A percentile compares a stretch with the other conserved stretches of the same genome.
Evolutionary conservation across 2,113 vertebrate genomes (phyloP).

Genomic region (Aspidoscelis tigris): DNA sequence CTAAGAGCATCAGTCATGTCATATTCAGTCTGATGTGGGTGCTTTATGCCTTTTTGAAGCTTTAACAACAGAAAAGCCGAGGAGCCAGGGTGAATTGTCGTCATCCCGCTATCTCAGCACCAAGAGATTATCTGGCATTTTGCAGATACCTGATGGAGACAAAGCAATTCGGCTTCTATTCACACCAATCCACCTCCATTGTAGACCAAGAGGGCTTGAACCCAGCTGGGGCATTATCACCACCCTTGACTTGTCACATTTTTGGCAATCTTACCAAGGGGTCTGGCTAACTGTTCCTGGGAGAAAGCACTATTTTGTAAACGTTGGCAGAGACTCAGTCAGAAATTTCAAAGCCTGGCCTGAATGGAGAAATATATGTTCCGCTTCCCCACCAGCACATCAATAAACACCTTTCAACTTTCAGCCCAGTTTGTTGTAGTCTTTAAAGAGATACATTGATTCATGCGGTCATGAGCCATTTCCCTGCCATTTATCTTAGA

Average conservation of each 20-base stretch:
- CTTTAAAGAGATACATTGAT: conserved; percentile 56
- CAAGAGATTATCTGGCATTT: neutral
- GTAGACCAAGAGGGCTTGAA: neutral
- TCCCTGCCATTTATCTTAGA: conserved; percentile 51
- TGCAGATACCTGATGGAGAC: no score
- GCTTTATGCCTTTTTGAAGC: conserved; percentile 24
- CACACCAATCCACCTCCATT: neutral
- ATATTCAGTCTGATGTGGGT: conserved; percentile 50
- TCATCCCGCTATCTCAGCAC: neutral
- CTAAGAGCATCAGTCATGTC: no score
- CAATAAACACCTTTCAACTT: conserved; percentile 64
- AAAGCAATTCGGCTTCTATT: neutral
- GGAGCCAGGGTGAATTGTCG: conserved; percentile 3
- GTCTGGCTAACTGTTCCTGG: conserved; percentile 14
- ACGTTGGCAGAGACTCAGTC: conserved; percentile 41
- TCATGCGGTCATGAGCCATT: conserved; percentile 42
- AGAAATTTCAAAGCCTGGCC: conserved; percentile 51
- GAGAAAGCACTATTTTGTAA: conserved; percentile 55
- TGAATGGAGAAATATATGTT: conserved; percentile 63
- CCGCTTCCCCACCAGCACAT: conserved; percentile 2
- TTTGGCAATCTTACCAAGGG: conserved; percentile 41
- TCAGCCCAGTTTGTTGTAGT: conserved; percentile 39
- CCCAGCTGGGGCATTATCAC: neutral
- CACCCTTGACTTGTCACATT: conserved; percentile 17
- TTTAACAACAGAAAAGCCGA: conserved; percentile 38